Evolutionary conservation across 1,140 invertebrate genomes (phyloP).

Genomic region (Globodera rostochiensis): DNA sequence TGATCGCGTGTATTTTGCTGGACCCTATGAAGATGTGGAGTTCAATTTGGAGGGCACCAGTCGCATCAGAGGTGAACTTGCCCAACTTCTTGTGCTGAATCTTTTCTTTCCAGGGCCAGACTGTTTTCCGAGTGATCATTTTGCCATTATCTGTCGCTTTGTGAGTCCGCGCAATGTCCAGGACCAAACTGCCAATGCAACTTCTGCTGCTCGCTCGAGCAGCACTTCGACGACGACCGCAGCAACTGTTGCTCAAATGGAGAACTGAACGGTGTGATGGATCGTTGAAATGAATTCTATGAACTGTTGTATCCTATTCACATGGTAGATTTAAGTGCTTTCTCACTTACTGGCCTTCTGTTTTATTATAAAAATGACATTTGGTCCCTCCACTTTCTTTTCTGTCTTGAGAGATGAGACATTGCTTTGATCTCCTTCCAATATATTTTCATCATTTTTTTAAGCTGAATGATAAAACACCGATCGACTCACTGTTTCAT

Average conservation of each 20-base stretch:
- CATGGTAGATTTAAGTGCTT: too few relatives aligned
- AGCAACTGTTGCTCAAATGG: not conserved
- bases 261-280: not conserved
- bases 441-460: too few relatives aligned
- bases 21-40: constrained; percentile 38
- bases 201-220: not conserved
- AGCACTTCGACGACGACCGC: not conserved
- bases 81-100: not conserved
- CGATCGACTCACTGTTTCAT: not conserved
- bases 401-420: too few relatives aligned
- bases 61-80: constrained; percentile 28
- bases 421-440: too few relatives aligned
- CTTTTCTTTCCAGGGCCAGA: constrained; percentile 14
- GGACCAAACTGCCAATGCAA: not conserved
- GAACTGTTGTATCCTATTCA: too few relatives aligned
- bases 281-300: too few relatives aligned
- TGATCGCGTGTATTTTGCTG: constrained; percentile 40
- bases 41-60: constrained; percentile 44
- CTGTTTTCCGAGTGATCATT: constrained; percentile 47
- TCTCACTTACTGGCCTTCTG: too few relatives aligned
- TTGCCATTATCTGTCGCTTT: constrained; percentile 48
- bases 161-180: constrained; percentile 11
- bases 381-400: too few relatives aligned
- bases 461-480: too few relatives aligned
- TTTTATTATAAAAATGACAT: too few relatives aligned